Evolutionary conservation across 2,113 vertebrate genomes (phyloP), one percentile per base, ranked within the genome.

Genomic region (Setophaga coronata): DNA sequence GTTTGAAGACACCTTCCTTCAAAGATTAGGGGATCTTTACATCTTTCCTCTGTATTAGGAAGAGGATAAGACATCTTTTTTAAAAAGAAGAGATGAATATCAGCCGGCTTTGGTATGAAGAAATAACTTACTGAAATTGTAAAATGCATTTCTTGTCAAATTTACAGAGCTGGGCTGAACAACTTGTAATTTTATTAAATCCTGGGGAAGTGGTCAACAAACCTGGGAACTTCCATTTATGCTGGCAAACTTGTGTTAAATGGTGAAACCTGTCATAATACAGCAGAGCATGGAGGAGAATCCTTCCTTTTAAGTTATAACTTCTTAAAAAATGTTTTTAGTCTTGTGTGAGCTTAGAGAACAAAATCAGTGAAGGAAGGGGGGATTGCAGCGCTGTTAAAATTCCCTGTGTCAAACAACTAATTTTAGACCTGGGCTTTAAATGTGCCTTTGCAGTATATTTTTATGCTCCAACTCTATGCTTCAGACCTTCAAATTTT

Each of bases 401-500:
- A 77, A 26, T 40, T 87, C 43, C 34, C 54, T 74, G 62, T 94
- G 80, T 94, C 66, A 76, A 81, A 82, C 31, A 87, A 51, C 77
- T 82, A 31, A 42, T 87, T 92, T 92, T 66, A 86, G 84, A 31
- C 40, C 20, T 18, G 56, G 74, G 47, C 81, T 89, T 95, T 93
- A 65, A 90, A 83, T 74, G 40, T 43, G 84, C 66, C 60, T 89
- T 61, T 81, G 86, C 82, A 84, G 54, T 93, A 89, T 86, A 88
- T 66, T 95, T 95, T 95, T 92, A 95, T 81, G 67, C 57, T 48
- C 65, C 65, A 34, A 54, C 50, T 93, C 65, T 88, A 47, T 54
- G 76, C n/a, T 87, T 92, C 93, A 95, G 72, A 78, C 34, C 21
- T 87, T 95, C 77, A 84, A 48, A 81, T 91, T 94, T 95, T 93